Evolutionary conservation across 2,797 vertebrate species (phyloP).

Genomic region (Bradypodion ventrale): DNA sequence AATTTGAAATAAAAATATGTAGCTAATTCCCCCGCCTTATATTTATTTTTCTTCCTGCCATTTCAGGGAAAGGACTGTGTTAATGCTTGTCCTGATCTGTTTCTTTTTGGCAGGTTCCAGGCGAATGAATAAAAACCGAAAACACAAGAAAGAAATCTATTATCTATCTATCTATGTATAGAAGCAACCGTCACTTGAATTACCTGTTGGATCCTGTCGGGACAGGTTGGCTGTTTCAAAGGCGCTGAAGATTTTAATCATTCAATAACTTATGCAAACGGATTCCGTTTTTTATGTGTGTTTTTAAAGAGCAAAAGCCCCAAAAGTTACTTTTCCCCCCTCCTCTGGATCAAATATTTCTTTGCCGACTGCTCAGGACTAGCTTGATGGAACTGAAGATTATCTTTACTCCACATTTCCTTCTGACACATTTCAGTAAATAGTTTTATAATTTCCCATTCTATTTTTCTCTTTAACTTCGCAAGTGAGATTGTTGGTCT

Average conservation of each 20-base stretch:
- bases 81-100: not conserved
- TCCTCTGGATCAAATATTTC: not conserved
- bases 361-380: not conserved
- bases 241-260: slow-evolving; percentile 30
- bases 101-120: slow-evolving; percentile 49
- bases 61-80: not conserved
- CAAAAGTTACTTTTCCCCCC: not conserved
- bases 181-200: slow-evolving; percentile 53
- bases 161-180: too few species aligned
- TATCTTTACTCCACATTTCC: not conserved
- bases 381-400: rapidly evolving
- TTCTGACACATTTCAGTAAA: not conserved
- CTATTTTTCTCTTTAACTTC: not conserved
- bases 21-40: too few species aligned
- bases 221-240: slow-evolving; percentile 19
- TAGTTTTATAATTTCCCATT: not conserved
- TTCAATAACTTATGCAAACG: slow-evolving; percentile 54
- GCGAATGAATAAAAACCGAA: slow-evolving; percentile 18
- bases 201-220: slow-evolving; percentile 22
- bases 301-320: not conserved
- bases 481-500: too few species aligned
- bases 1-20: too few species aligned
- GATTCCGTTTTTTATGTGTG: not conserved
- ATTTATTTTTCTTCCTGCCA: too few species aligned
- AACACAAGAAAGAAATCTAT: not conserved